These are phyloP conservation scores for Anastatus disparis DNA, from an alignment of 1,140 invertebrate genomes.

Conservation along the genomic window DNA sequence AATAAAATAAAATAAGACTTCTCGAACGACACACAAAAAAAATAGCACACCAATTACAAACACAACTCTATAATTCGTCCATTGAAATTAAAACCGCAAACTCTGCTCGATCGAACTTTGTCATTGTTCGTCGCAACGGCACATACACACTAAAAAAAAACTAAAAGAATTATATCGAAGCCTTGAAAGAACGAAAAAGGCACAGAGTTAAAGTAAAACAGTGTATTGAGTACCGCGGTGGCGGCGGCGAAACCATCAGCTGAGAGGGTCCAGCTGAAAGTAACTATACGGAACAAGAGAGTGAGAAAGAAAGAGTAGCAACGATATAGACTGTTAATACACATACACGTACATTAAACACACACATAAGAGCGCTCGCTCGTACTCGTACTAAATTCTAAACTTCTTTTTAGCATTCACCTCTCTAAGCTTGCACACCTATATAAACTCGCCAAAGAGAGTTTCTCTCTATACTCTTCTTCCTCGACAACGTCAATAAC, in stretches of 20 bases:
- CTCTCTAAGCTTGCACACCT: not conserved
- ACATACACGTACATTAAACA: not conserved
- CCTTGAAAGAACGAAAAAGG: not conserved
- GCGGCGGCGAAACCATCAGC: slow-evolving; percentile 21
- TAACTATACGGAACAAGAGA: not conserved
- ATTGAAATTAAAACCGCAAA: too few species aligned
- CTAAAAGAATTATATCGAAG: too few species aligned
- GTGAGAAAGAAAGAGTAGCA: not conserved
- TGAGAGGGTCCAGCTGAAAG: slow-evolving; percentile 32
- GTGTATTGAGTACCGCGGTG: not conserved
- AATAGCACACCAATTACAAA: too few species aligned
- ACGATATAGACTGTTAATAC: not conserved
- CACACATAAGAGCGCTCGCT: not conserved
- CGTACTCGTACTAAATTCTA: too few species aligned
- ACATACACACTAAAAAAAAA: too few species aligned
- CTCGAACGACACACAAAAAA: too few species aligned
- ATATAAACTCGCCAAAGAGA: not conserved
- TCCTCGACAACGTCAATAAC: slow-evolving; percentile 10
- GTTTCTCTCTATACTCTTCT: not conserved
- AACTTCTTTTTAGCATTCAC: too few species aligned
- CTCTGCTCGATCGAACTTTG: too few species aligned
- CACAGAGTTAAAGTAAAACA: not conserved
- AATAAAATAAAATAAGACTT: too few species aligned
- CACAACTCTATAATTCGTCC: too few species aligned
- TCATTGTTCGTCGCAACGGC: too few species aligned